Percentiles rank a stretch among this genome's conserved stretches.
phyloP scores from a whole-genome alignment of 2,888 invertebrate species.

The Colletes collaris region DNA sequence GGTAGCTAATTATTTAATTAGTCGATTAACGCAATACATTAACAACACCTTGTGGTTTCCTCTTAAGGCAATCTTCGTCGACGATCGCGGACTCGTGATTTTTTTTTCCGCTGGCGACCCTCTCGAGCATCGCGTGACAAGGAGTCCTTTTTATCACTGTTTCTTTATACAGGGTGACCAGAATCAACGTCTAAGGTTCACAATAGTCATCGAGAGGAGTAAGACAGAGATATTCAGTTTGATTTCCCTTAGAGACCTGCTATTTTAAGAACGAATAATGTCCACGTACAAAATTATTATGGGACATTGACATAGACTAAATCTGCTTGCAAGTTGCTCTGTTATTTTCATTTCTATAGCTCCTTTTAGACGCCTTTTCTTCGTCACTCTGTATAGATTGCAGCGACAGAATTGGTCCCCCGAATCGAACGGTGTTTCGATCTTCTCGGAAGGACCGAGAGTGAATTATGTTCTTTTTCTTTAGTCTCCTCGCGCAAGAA shows the following conservation, averaged over 20 bases:
- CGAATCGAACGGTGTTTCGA: background rate
- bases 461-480: background rate
- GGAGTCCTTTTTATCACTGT: background rate
- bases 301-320: too few relatives aligned
- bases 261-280: too few relatives aligned
- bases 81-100: slow-evolving; percentile 12
- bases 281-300: too few relatives aligned
- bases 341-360: too few relatives aligned
- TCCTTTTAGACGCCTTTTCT: too few relatives aligned
- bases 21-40: background rate
- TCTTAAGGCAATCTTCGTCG: slow-evolving; percentile 12
- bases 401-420: background rate
- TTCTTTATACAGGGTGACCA: background rate
- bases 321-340: too few relatives aligned
- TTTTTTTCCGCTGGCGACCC: background rate
- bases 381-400: too few relatives aligned
- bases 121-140: slow-evolving; percentile 7
- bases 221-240: too few relatives aligned
- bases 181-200: too few relatives aligned
- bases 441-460: background rate
- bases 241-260: too few relatives aligned
- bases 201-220: too few relatives aligned
- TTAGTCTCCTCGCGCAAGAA: slow-evolving; percentile 80
- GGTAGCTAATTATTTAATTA: slow-evolving; percentile 27
- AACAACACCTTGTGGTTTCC: background rate